Evolutionary conservation across 2,113 vertebrate species (phyloP).

Genomic region (Gymnogyps californianus): DNA sequence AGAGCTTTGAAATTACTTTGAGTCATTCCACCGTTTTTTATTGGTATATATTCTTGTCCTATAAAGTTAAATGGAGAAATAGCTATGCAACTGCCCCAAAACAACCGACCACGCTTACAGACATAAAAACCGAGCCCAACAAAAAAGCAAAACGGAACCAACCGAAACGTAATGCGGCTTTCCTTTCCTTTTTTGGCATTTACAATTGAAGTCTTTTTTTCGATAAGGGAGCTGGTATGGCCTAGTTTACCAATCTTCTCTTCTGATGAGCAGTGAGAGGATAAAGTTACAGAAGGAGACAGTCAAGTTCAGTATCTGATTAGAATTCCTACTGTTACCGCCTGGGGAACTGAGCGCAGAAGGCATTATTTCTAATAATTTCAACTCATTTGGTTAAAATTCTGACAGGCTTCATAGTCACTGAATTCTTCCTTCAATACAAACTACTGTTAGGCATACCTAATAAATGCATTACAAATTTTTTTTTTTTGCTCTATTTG

Average conservation of each 20-base stretch:
- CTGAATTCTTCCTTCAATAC: not conserved
- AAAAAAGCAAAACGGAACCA: not conserved
- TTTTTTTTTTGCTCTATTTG: not conserved
- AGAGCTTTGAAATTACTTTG: rapidly evolving
- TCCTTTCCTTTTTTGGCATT: not conserved
- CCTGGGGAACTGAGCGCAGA: not conserved
- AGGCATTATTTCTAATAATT: slow-evolving; percentile 5
- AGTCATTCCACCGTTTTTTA: not conserved
- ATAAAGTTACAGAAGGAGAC: not conserved
- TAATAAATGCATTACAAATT: not conserved
- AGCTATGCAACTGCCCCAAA: not conserved
- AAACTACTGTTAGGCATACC: not conserved
- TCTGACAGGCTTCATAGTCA: not conserved
- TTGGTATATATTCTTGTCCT: not conserved
- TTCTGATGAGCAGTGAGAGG: not conserved
- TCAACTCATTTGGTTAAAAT: not conserved
- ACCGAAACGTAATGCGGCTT: rapidly evolving
- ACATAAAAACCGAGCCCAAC: not conserved
- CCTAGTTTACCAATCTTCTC: not conserved
- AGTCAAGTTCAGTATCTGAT: not conserved
- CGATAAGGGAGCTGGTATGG: not conserved
- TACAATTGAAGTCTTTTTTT: not conserved
- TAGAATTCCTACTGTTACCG: not conserved
- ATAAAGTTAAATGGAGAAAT: not conserved
- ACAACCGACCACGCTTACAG: rapidly evolving